Base-by-base conservation (phyloP, 2,888 invertebrate genomes). In the Oxycera nigricornis region DNA sequence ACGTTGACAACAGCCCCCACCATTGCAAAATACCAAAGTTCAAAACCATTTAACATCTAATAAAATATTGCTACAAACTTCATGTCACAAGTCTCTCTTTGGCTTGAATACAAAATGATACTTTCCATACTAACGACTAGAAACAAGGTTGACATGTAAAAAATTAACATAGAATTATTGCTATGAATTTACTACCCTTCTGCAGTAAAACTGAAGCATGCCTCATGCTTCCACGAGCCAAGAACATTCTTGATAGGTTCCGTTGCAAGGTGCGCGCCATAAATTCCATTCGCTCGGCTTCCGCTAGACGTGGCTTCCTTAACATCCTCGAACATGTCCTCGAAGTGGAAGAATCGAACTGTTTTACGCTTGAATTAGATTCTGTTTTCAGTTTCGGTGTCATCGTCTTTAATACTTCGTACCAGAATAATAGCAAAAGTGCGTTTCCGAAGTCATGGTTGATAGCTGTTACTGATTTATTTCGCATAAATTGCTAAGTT, bases 401-500 rank as follows among this genome's bases (percentile, higher is more conserved):
- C 17, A 55, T 20, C 24, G 2, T 55, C 20, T 11, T 4, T 2
- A 55, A 3, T 55, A 22, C 4, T 24, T 4, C 52, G 14, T 46
- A 46, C 35, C 35, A 7, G 46, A 20, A 22, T 20, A 3, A 11
- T 7, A 7, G 7, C 11, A 3, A 11, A 55, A 55, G 22, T 55
- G 52, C 52, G 52, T 55, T 22, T n/a, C 3, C 50, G 35, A 35
- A 35, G n/a, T n/a, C n/a, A 35, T 35, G 35, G 7, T 35, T 35
- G 50, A 50, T 11, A 50, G 50, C 50, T 11, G n/a, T 50, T 17
- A 50, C 50, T 50, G 50, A 50, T 50, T 50, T 50, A 50, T 50
- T 50, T 50, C 50, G n/a, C n/a, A 14, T 50, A 4, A 35, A 7
- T 14, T 50, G 50, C 7, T 50, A 50, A 50, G 17, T 17, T 50